Base-by-base conservation (phyloP, 2,888 invertebrate species). In the Polymixis flavicincta region DNA sequence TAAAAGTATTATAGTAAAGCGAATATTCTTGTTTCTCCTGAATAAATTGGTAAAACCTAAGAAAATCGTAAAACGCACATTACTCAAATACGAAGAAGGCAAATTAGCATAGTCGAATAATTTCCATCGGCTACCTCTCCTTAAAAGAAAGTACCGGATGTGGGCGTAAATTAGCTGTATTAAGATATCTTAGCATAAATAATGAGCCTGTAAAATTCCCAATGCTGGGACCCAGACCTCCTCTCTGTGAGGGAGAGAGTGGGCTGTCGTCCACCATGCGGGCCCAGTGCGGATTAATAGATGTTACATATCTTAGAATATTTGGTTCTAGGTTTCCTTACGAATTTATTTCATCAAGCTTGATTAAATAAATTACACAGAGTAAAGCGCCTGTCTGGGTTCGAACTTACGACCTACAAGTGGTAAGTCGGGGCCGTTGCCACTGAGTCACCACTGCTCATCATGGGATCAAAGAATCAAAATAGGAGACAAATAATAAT, bases 71-170 rank as follows among this genome's bases (percentile, higher is more conserved):
- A 59, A 64, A 71, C 77, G 71, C 64, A 76, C 71, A 73, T 74
- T 76, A 77, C 64, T 81, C 77, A 77, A 77, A 77, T 77, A 57
- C 42, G 57, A 64, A 52, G 63, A 52, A 37, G n/a, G 59, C 9
- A 71, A 64, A 77, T 77, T 64, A 71, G 77, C 71, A 77, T 77
- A 59, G n/a, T 54, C 14, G 59, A 77, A 77, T 77, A 77, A 77
- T 71, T 71, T 77, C 1, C 52, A 52, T 77, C 13, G 48, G 60
- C n/a, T 61, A 69, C 48, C 28, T n/a, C 19, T 64, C 17, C 25
- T 45, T 45, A 45, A 57, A 32, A 52, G 14, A 50, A 55, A 32
- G 25, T 73, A 67, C 25, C 19, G 45, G 14, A 78, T 52, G 25
- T 60, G 52, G 63, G 42, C 25, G 32, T 25, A 25, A 76, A 76